Evolutionary conservation across 2,888 invertebrate species (phyloP), one percentile per base, ranked within the genome.

Genomic region (Pyrgus malvae): DNA sequence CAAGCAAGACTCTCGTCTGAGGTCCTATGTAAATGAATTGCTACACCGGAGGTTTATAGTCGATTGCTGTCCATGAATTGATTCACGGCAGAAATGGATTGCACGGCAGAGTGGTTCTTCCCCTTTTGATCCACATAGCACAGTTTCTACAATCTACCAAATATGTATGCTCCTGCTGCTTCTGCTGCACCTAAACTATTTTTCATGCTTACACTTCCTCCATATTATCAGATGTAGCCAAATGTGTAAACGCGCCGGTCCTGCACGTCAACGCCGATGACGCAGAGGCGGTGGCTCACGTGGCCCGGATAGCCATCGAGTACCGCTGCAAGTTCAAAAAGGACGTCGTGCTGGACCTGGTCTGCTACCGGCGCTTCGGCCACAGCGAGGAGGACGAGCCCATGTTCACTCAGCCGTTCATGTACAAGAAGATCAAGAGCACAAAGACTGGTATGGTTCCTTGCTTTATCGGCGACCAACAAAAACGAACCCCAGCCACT

Each of bases 331-430:
- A 92, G 49, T 98, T 96, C 91, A 95, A 95, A 80, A 97, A 96
- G 78, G 97, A 97, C 83, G 94, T 95, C 48, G 94, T 97, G 16
- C 91, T 97, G 61, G 97, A 97, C 86, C 88, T 97, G 68, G 95
- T 96, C 60, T 92, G 94, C 72, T 96, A 96, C 78, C 95, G 96
- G 64, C 95, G 97, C 71, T 94, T 94, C 77, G 98, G 98, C 0
- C 98, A 98, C 91, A 98, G 97, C 76, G 98, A 98, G 87, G 94
- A 96, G 76, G 98, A 98, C 83, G 97, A 98, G 81, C 98, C 98
- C 0, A 96, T 95, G 95, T 96, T 96, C 80, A 98, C 98, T 2
- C 98, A 98, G 80, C 98, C 98, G 0, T 91, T 97, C 61, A 98
- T 98, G 97, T 98, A 98, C 91, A 95, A 96, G 78, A 95, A 94